Base-by-base conservation (phyloP, 2,797 vertebrate genomes). In the Sandelia bainsii region DNA sequence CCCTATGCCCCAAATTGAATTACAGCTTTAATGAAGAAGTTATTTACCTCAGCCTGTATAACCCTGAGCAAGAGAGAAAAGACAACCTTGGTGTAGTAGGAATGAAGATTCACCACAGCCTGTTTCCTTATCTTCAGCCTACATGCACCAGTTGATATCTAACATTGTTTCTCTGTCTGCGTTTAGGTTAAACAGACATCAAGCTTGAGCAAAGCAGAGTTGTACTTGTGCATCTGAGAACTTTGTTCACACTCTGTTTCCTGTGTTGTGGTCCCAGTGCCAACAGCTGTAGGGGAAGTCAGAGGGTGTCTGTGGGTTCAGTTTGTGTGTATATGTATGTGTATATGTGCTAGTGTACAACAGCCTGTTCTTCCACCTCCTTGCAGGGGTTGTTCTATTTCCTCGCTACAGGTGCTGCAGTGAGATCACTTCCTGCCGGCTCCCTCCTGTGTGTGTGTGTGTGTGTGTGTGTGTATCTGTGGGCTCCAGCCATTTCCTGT, bases 371-470 rank as follows among this genome's bases (percentile, higher is more conserved):
- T 40, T 81, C 72, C 32, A 51, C 59, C 66, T 78, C 79, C 79
- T 85, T 65, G 77, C 78, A 85, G 82, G 78, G 75, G 54, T 72
- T 69, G 74, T 13, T 89, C 87, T 91, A 80, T 89, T 91, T 92
- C 92, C 89, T 89, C 75, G 89, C 91, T 84, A 87, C 94, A 94
- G 94, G 93, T 95, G 94, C 87, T 94, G 84, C 86, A 78, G 90
- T 94, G 92, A 95, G 93, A 83, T 95, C 92, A 94, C 89, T 92
- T 94, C 94, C 93, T 91, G 84, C 78, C 46, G 2, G 54, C 74
- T 72, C 77, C 80, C 72, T 49, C 16, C 48, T 6, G 23, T 16
- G n/a, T 32, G 60, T 62, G 75, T 59, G 69, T 77, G 29, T 45
- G 23, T 60, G 58, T 32, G 60, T 62, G 75, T 56, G 84, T 72